Evolutionary conservation across 2,113 vertebrate species (phyloP).

Genomic region (Diadophis punctatus): DNA sequence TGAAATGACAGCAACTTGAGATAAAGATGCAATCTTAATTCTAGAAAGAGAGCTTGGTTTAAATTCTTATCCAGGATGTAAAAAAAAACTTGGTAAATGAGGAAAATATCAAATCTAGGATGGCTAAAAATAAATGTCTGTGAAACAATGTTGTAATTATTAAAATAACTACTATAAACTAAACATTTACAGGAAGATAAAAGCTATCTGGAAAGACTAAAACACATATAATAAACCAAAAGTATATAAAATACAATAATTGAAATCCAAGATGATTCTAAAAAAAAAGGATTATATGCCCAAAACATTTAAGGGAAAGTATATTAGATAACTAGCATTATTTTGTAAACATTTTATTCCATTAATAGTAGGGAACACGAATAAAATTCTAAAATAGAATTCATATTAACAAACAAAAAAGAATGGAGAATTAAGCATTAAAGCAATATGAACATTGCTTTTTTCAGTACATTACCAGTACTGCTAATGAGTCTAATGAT

Average conservation of each 20-base stretch:
- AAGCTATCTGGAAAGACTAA: not conserved
- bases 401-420: constrained; percentile 11
- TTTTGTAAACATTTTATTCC: not conserved
- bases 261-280: constrained; percentile 7
- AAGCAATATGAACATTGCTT: not conserved
- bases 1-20: not conserved
- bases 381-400: not conserved
- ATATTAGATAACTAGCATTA: not conserved
- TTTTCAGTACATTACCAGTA: not conserved
- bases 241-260: not conserved
- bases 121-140: not conserved
- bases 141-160: not conserved
- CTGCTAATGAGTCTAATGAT: not conserved
- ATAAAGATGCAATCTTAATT: not conserved
- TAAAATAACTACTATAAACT: not conserved
- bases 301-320: not conserved
- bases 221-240: not conserved
- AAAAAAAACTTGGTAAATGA: not conserved
- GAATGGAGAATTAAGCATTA: not conserved
- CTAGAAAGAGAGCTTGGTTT: not conserved
- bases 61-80: not conserved
- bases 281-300: not conserved
- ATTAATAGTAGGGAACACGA: not conserved
- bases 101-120: not conserved
- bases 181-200: not conserved